A percentile compares a stretch with the other conserved stretches of the same genome.
Conservation (phyloP, 2,888 invertebrate species). For the Trichopria drosophilae region DNA sequence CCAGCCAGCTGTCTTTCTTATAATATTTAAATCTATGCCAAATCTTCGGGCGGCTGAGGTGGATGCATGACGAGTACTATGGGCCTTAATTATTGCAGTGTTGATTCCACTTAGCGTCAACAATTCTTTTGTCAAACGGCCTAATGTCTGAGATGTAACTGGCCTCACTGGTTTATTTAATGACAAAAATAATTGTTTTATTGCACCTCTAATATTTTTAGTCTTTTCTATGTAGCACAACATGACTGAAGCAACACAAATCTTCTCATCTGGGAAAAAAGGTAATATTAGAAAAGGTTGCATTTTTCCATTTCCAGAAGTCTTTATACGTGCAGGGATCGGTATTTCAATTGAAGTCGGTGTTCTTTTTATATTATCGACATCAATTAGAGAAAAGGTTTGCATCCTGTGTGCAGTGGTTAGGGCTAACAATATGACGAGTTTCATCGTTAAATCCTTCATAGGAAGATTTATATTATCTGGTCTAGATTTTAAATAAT, state of each 20-base stretch:
- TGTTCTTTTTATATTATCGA: conserved; percentile 6
- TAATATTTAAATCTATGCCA: conserved; percentile 4
- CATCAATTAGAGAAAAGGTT: conserved; percentile 3
- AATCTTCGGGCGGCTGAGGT: background rate
- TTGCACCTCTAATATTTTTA: background rate
- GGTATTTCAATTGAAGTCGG: conserved; percentile 3
- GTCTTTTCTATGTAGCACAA: conserved; percentile 4
- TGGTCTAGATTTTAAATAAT: conserved; percentile 6
- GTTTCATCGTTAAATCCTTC: conserved; percentile 8
- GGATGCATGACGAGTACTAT: conserved; percentile 11
- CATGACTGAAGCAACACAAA: conserved; percentile 3
- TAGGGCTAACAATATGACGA: conserved; percentile 18
- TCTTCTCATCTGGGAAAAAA: background rate
- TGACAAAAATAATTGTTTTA: conserved; percentile 3
- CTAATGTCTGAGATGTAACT: background rate
- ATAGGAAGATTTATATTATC: conserved; percentile 9
- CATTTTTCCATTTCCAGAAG: background rate
- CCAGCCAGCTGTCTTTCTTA: conserved; percentile 4
- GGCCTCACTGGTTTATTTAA: conserved; percentile 8
- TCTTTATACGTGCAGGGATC: conserved; percentile 9
- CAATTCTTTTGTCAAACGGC: conserved; percentile 4
- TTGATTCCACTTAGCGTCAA: conserved; percentile 1
- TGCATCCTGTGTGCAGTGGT: conserved; percentile 6
- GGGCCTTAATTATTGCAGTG: conserved; percentile 4
- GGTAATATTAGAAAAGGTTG: conserved; percentile 11